These are phyloP conservation scores for Pseudonaja textilis DNA, from an alignment of 2,113 vertebrate species.

Conservation along the genomic window DNA sequence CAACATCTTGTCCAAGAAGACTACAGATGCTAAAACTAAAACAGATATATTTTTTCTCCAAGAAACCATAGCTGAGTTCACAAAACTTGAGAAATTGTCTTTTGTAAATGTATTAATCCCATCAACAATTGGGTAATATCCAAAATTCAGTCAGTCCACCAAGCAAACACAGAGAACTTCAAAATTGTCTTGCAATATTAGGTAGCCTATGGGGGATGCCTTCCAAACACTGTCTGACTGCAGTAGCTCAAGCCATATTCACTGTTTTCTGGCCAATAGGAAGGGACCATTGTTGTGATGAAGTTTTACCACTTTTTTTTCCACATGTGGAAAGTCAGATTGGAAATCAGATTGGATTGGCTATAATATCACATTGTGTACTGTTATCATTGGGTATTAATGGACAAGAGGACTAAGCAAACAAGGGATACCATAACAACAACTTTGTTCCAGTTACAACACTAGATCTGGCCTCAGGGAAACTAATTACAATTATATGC, in stretches of 20 bases:
- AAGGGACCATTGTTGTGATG: neutral
- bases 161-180: neutral
- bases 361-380: neutral
- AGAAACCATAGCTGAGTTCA: neutral
- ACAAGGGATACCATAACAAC: neutral
- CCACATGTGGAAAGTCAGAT: neutral
- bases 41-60: neutral
- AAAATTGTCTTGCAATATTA: neutral
- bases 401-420: neutral
- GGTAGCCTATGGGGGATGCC: neutral
- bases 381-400: neutral
- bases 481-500: neutral
- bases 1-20: neutral
- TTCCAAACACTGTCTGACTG: neutral
- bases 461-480: neutral
- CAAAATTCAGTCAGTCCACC: neutral
- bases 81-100: neutral
- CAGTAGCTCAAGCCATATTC: neutral
- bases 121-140: neutral
- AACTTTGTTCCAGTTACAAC: neutral
- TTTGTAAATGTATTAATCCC: neutral
- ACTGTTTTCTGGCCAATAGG: neutral
- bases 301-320: neutral
- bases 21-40: neutral
- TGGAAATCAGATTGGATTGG: neutral